Conservation (phyloP, 2,888 invertebrate genomes). For the Oscheius sp. region DNA sequence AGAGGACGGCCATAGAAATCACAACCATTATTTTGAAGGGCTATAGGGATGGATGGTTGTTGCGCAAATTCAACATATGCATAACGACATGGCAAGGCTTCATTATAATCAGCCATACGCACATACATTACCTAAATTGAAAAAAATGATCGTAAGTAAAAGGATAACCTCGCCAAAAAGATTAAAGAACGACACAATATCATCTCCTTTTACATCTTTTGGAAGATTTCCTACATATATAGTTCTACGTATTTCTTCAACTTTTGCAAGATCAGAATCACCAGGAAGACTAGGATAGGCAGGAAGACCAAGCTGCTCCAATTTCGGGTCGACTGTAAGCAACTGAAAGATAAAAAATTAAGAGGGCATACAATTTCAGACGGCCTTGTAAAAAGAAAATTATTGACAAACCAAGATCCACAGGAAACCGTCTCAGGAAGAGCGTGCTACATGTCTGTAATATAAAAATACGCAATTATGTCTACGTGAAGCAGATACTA, state of each 20-base stretch:
- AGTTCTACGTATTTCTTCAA: constrained; percentile 90
- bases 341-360: constrained; percentile 73
- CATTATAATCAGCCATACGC: constrained; percentile 83
- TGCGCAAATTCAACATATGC: constrained; percentile 92
- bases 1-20: constrained; percentile 80
- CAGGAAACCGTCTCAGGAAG: not conserved
- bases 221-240: constrained; percentile 83
- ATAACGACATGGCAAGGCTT: constrained; percentile 77
- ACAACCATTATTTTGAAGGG: constrained; percentile 82
- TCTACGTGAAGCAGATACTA: not conserved
- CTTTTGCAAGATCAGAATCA: constrained; percentile 77
- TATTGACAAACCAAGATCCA: constrained; percentile 7
- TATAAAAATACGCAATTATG: constrained; percentile 16
- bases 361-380: not conserved
- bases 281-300: constrained; percentile 90
- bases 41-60: constrained; percentile 86
- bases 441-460: constrained; percentile 13
- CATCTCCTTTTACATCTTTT: constrained; percentile 77
- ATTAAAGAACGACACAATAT: constrained; percentile 87
- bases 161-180: constrained; percentile 67
- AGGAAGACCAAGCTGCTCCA: constrained; percentile 81
- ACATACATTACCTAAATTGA: constrained; percentile 86
- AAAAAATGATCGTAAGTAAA: not conserved
- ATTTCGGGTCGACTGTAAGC: constrained; percentile 86
- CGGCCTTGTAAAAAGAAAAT: not conserved